phyloP scores from a whole-genome alignment of 2,888 invertebrate genomes.

The Xylota segnis region DNA sequence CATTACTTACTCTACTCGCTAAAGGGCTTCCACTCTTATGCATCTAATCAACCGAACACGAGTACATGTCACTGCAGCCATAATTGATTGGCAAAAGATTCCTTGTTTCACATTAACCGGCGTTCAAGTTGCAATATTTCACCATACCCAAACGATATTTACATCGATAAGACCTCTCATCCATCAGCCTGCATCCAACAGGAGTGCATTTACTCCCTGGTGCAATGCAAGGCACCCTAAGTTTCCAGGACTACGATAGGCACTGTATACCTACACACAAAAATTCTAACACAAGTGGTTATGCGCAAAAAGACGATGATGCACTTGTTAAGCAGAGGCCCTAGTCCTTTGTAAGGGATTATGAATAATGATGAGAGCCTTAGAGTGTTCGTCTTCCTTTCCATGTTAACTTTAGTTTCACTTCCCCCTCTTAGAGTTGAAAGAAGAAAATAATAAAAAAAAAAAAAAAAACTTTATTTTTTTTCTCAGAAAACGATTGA shows the following conservation, averaged over 20 bases:
- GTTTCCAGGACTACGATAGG: conserved; percentile 14
- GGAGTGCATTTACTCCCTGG: conserved; percentile 12
- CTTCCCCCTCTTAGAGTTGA: conserved; percentile 37
- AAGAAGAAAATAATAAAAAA: conserved; percentile 13
- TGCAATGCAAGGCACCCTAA: not conserved
- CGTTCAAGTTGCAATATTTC: conserved; percentile 63
- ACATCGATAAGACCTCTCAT: conserved; percentile 67
- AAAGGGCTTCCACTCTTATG: not conserved
- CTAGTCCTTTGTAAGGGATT: conserved; percentile 65
- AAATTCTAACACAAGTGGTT: conserved; percentile 7
- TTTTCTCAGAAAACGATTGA: conserved; percentile 68
- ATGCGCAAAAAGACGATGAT: conserved; percentile 52
- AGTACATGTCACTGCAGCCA: conserved; percentile 38
- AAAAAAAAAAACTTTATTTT: not conserved
- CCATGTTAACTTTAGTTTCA: conserved; percentile 65
- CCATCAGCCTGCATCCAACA: conserved; percentile 43
- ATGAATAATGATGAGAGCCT: conserved; percentile 74
- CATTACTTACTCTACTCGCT: too few relatives aligned
- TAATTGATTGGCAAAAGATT: conserved; percentile 42
- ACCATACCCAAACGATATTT: conserved; percentile 55
- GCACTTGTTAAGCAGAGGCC: conserved; percentile 61
- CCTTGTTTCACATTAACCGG: conserved; percentile 45
- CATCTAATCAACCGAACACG: conserved; percentile 58
- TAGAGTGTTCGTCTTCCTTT: conserved; percentile 29
- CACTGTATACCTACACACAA: not conserved